Evolutionary conservation across 2,113 vertebrate genomes (phyloP), one percentile per base, ranked within the genome.

Genomic region (Thymallus thymallus): DNA sequence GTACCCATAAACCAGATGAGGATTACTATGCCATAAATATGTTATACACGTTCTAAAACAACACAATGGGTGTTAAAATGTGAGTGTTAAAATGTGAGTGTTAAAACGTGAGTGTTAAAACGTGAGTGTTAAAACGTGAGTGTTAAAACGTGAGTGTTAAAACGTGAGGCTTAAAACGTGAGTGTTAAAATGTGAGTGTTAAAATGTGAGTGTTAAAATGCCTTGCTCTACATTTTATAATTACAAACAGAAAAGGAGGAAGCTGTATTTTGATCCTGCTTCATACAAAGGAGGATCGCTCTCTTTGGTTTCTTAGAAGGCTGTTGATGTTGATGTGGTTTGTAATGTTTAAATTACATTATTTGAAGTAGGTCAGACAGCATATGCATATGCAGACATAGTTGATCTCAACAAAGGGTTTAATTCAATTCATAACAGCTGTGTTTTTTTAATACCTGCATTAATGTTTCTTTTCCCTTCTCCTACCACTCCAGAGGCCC

Each of bases 401-500:
- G 9, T 41, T 6, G 62, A 64, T 64, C 16, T 18, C 2, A 30
- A 29, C 35, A 41, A 41, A 10, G 35, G 35, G 7, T 41, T 41
- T 3, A 22, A 14, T 12, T 26, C 62, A 64, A 5, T 66, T 35
- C 5, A 35, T 7, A 20, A 30, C 6, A 32, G 13, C 30, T 64
- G 23, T 63, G 12, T 75, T 16, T 51, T 24, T 4, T 64, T 72
- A 23, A 80, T 16, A 75, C 61, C 24, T n/a, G n/a, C n/a, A 5
- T 5, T 0, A 68, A 24, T 71, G 6, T 69, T 72, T 80, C 20
- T 46, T 79, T n/a, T n/a, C n/a, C n/a, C n/a, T n/a, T 26, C 26
- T 26, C 26, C 26, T 26, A 26, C 26, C 26, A 26, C 26, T 26
- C 26, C 26, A 26, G 26, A 26, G 26, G 26, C 26, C 26, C 26